phyloP scores from a whole-genome alignment of 2,888 invertebrate species.

The Cacoxenus indagator region DNA sequence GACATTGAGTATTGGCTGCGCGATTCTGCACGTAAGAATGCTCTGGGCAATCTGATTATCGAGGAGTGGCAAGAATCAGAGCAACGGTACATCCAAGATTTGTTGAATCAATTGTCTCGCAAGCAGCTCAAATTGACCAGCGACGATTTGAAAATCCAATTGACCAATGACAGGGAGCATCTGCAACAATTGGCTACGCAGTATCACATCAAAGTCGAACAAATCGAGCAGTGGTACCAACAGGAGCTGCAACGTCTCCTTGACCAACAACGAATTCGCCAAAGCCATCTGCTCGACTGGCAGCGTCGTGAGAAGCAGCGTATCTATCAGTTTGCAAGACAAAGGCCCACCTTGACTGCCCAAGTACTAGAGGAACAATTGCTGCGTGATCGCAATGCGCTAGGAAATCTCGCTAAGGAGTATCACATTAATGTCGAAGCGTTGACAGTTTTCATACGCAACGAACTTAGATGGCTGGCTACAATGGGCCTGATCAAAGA shows the following conservation, averaged over 20 bases:
- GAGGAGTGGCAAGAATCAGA: constrained; percentile 62
- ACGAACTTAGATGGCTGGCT: constrained; percentile 56
- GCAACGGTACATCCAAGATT: constrained; percentile 52
- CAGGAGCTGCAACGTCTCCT: constrained; percentile 55
- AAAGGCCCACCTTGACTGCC: constrained; percentile 49
- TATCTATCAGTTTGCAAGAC: constrained; percentile 48
- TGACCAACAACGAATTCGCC: constrained; percentile 50
- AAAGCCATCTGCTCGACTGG: constrained; percentile 55
- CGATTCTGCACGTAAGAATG: constrained; percentile 48
- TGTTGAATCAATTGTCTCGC: constrained; percentile 54
- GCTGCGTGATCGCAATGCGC: constrained; percentile 39
- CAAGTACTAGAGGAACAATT: constrained; percentile 53
- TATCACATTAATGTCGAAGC: constrained; percentile 59
- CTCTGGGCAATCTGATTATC: constrained; percentile 34
- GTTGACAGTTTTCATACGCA: constrained; percentile 57
- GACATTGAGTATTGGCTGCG: constrained; percentile 61
- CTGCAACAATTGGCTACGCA: constrained; percentile 51
- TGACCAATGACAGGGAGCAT: constrained; percentile 53
- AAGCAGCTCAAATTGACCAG: constrained; percentile 61
- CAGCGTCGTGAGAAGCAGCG: constrained; percentile 60
- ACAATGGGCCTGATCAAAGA: constrained; percentile 54
- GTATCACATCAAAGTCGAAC: constrained; percentile 55
- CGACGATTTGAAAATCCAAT: constrained; percentile 60
- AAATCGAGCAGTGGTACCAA: constrained; percentile 62
- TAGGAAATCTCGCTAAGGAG: constrained; percentile 46